A percentile compares a stretch with the other conserved stretches of the same genome.
These are phyloP conservation scores for Caenorhabditis uteleia DNA, from an alignment of 2,888 invertebrate genomes.

Conservation along the genomic window DNA sequence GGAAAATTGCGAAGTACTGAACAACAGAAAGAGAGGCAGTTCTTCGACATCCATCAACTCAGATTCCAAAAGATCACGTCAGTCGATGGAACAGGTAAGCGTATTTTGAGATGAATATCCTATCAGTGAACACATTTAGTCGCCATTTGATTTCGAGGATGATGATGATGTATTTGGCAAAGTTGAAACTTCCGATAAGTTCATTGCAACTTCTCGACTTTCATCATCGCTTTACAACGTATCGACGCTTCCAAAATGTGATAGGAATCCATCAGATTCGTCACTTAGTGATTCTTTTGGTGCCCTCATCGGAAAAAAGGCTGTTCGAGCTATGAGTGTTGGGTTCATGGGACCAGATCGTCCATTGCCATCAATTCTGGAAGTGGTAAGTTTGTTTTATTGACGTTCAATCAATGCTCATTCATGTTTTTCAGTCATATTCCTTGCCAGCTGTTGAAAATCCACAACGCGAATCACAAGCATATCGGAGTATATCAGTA, in stretches of 20 bases:
- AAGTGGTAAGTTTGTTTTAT: conserved; percentile 20
- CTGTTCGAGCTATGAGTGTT: conserved; percentile 25
- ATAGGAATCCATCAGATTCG: conserved; percentile 15
- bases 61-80: too few relatives aligned
- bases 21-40: neutral
- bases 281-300: conserved; percentile 21
- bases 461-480: conserved; percentile 37
- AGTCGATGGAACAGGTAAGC: too few relatives aligned
- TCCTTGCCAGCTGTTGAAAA: conserved; percentile 22
- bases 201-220: too few relatives aligned
- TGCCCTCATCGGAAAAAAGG: neutral
- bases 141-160: too few relatives aligned
- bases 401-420: too few relatives aligned
- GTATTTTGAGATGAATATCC: too few relatives aligned
- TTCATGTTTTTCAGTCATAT: conserved; percentile 29
- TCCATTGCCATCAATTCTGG: conserved; percentile 17
- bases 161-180: conserved; percentile 3
- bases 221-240: conserved; percentile 14
- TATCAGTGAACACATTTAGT: too few relatives aligned
- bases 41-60: too few relatives aligned
- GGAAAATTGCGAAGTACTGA: too few relatives aligned
- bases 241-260: conserved; percentile 3
- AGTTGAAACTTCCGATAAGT: neutral
- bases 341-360: conserved; percentile 11
- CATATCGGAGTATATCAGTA: conserved; percentile 31